A percentile compares a stretch with the other conserved stretches of the same genome.
These are phyloP conservation scores for Anguilla marmorata DNA, from an alignment of 2,797 vertebrate genomes.

Conservation along the genomic window DNA sequence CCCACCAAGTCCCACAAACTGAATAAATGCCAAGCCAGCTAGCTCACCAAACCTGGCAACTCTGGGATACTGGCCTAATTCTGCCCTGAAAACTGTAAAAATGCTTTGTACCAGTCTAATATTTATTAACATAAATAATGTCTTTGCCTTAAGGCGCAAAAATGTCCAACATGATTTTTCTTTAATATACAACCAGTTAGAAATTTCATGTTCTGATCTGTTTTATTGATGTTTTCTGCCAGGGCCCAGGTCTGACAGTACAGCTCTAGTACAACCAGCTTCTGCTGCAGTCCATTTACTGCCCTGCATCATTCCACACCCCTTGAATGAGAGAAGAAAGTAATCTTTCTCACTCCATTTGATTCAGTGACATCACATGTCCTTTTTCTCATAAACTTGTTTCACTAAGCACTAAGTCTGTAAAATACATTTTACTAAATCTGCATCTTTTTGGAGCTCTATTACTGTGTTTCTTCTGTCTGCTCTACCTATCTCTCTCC, in stretches of 20 bases:
- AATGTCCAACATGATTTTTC: not conserved
- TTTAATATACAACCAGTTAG: not conserved
- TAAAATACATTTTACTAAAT: not conserved
- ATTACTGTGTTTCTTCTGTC: not conserved
- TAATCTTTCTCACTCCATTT: not conserved
- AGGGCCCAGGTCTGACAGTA: not conserved
- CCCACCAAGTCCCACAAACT: too few relatives aligned
- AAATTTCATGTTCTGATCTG: not conserved
- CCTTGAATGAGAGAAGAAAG: not conserved
- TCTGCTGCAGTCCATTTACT: not conserved
- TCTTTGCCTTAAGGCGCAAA: too few relatives aligned
- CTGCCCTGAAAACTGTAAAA: too few relatives aligned
- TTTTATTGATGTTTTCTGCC: not conserved
- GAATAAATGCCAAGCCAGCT: too few relatives aligned
- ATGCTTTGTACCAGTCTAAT: too few relatives aligned
- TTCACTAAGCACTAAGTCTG: not conserved
- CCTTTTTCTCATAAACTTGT: not conserved
- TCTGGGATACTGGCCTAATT: too few relatives aligned
- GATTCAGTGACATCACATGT: not conserved
- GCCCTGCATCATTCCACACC: not conserved
- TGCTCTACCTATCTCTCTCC: not conserved
- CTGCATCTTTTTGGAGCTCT: not conserved
- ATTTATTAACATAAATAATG: too few relatives aligned
- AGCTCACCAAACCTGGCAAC: too few relatives aligned
- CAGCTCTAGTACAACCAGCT: not conserved